phyloP scores from a whole-genome alignment of 2,797 vertebrate genomes.

The Pangasius djambal region DNA sequence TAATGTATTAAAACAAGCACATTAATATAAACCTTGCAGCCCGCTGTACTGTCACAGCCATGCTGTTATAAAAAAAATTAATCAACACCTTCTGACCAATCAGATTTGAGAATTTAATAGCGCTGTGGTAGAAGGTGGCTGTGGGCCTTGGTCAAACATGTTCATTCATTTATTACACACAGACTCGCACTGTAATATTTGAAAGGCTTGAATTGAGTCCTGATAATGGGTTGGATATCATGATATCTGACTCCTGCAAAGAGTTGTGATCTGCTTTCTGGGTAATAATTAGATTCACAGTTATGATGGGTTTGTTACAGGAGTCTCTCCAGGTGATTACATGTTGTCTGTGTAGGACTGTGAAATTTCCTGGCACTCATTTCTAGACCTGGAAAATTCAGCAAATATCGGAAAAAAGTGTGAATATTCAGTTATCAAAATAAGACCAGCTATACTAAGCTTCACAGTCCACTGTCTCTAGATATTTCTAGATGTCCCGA shows the following conservation, averaged over 20 bases:
- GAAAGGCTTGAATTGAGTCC: background rate
- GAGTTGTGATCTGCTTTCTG: background rate
- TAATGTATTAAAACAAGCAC: background rate
- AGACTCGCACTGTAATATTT: background rate
- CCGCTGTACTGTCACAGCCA: background rate
- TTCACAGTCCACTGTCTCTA: background rate
- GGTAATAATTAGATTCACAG: background rate
- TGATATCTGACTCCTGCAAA: background rate
- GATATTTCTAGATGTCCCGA: background rate
- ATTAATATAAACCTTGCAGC: background rate
- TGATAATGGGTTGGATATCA: background rate
- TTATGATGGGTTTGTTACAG: background rate
- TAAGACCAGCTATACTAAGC: background rate
- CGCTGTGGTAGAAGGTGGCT: background rate
- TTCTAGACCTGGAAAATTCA: background rate
- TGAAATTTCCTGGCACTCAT: background rate
- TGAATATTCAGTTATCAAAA: background rate
- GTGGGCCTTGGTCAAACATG: no score
- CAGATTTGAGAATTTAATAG: background rate
- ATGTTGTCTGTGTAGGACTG: background rate
- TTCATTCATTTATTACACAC: background rate
- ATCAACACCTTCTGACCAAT: background rate
- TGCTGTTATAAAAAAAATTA: background rate
- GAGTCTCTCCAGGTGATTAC: background rate
- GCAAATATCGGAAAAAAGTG: background rate